Evolutionary conservation across 2,797 vertebrate genomes (phyloP).

Genomic region (Oreonectes daqikongensis): DNA sequence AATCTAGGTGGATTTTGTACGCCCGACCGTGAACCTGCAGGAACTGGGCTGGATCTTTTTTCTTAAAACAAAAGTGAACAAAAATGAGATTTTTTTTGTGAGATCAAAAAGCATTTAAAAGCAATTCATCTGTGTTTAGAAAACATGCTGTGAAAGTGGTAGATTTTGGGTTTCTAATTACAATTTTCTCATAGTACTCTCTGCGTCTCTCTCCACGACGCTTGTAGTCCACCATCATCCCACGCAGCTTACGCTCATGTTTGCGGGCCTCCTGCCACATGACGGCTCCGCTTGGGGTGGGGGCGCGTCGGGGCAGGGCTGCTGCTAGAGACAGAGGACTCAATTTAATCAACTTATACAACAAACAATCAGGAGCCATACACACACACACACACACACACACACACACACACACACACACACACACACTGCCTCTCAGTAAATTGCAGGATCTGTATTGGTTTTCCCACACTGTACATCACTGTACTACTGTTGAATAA

Average conservation of each 20-base stretch:
- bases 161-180: conserved; percentile 68
- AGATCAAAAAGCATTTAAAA: not conserved
- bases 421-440: no score
- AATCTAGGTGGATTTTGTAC: conserved; percentile 95
- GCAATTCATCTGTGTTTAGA: not conserved
- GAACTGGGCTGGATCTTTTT: conserved; percentile 98
- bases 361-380: no score
- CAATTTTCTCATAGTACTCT: conserved; percentile 96
- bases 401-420: no score
- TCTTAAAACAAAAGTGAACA: conserved; percentile 71
- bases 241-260: conserved; percentile 94
- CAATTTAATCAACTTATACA: conserved; percentile 2
- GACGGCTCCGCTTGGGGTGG: conserved; percentile 82
- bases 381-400: no score
- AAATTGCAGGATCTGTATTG: no score
- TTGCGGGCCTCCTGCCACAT: conserved; percentile 99
- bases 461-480: no score
- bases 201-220: conserved; percentile 89
- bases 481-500: no score
- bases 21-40: conserved; percentile 95
- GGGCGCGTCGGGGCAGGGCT: conserved; percentile 82
- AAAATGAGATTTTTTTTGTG: not conserved
- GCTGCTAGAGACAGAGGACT: conserved; percentile 58
- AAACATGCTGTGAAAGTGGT: not conserved
- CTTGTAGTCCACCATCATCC: conserved; percentile 98